phyloP scores from a whole-genome alignment of 2,113 vertebrate genomes.

The Melanerpes formicivorus region DNA sequence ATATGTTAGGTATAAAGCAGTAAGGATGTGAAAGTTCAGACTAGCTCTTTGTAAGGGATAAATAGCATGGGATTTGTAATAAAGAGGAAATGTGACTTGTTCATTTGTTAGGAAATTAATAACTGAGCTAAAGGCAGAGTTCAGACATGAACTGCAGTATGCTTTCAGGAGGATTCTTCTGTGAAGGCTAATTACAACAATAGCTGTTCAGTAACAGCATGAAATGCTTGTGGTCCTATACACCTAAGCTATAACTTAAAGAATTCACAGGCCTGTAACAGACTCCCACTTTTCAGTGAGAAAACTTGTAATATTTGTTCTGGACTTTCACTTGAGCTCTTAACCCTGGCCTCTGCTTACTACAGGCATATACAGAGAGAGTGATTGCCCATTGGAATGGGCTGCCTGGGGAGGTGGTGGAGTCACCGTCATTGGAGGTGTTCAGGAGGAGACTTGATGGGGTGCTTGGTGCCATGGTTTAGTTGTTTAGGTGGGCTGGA shows the following conservation, averaged over 20 bases:
- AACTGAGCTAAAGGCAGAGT: slow-evolving; percentile 10
- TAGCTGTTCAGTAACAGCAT: background rate
- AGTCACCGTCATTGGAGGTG: too few relatives aligned
- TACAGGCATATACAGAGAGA: background rate
- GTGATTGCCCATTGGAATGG: too few relatives aligned
- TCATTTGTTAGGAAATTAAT: slow-evolving; percentile 13
- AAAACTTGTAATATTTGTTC: background rate
- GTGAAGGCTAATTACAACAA: background rate
- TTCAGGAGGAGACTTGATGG: too few relatives aligned
- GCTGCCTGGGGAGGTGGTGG: too few relatives aligned
- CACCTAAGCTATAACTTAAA: background rate
- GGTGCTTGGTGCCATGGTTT: too few relatives aligned
- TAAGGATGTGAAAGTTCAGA: background rate
- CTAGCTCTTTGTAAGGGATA: background rate
- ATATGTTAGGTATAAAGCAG: background rate
- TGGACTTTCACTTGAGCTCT: background rate
- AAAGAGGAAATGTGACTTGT: slow-evolving; percentile 13
- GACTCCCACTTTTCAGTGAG: background rate
- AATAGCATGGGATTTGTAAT: background rate
- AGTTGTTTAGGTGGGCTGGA: too few relatives aligned
- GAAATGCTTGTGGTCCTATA: background rate
- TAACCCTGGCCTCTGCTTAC: background rate
- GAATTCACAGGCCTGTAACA: background rate
- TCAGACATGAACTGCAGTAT: background rate
- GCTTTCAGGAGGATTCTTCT: slow-evolving; percentile 5